Base-by-base conservation (phyloP, 2,113 vertebrate species). In the Athene noctua region DNA sequence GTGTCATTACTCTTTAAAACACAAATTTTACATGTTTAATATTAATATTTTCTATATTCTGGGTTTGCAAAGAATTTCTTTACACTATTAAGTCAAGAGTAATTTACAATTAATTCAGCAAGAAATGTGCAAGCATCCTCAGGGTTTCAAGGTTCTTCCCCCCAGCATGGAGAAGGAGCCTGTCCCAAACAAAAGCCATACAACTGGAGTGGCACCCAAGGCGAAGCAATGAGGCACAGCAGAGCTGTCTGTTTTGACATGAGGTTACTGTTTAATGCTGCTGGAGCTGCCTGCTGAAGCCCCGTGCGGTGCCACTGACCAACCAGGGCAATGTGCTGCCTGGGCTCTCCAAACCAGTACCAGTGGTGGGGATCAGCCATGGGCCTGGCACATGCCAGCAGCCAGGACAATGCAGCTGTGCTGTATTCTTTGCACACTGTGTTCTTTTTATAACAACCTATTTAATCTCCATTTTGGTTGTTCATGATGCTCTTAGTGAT, bases 141-240 rank as follows among this genome's bases (percentile, higher is more conserved):
- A 42, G 30, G 14, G n/a, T 82, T 59, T 59, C n/a, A 49, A 11
- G 25, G 30, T 42, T 80, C 36, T 54, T 51, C 29, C 51, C 16
- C 27, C 36, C 38, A 34, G 15, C 14, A 10, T 10, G 38, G 38
- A 55, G 29, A 32, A 73, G 47, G 25, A 18, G 8, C 22, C 29
- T 70, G 30, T 25, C 47, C 36, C 47, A 44, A 36, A 44, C 25
- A 10, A 32, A 58, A 79, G 12, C 47, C 13, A 7, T 34, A 14
- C 6, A 10, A n/a, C 13, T 5, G 18, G 38, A 27, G 13, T 17
- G 11, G 13, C 29, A 19, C n/a, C 12, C 21, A 20, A 40, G 27
- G 21, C n/a, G 15, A 25, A 1, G 1, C 25, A 72, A 15, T 2
- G 2, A 25, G 16, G n/a, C 13, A 7, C 52, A 13, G 34, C 16